Percentiles rank a stretch among this genome's conserved stretches.
phyloP scores from a whole-genome alignment of 2,797 vertebrate genomes.

The Sciurus vulgaris region DNA sequence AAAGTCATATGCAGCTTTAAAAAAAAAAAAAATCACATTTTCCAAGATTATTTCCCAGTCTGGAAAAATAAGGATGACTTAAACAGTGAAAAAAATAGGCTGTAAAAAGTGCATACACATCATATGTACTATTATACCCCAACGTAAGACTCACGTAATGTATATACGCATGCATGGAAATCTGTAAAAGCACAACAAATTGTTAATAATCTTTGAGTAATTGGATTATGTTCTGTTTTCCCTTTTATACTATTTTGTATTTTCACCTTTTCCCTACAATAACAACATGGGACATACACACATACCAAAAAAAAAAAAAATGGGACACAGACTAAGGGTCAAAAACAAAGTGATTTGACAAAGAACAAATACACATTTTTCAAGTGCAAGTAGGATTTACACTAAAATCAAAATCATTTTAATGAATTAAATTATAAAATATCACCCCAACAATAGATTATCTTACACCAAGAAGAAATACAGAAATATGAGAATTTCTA shows the following conservation, averaged over 20 bases:
- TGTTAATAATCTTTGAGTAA: neutral
- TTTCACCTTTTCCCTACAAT: neutral
- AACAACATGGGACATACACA: neutral
- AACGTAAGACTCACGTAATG: neutral
- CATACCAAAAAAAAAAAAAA: neutral
- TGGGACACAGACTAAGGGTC: conserved; percentile 14
- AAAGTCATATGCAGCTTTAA: conserved; percentile 8
- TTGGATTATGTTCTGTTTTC: neutral
- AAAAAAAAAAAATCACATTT: conserved; percentile 33
- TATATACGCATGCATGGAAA: neutral
- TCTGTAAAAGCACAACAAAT: neutral
- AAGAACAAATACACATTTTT: conserved; percentile 42
- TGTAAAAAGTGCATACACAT: neutral
- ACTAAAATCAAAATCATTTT: conserved; percentile 39
- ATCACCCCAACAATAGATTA: conserved; percentile 26
- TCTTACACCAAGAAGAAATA: neutral
- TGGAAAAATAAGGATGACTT: conserved; percentile 5
- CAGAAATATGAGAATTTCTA: conserved; percentile 26
- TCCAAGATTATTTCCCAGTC: conserved; percentile 27
- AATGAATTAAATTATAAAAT: conserved; percentile 44
- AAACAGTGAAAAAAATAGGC: neutral
- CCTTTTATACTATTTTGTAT: neutral
- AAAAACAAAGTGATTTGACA: neutral
- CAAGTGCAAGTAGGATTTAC: conserved; percentile 7
- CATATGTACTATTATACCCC: neutral